Percentiles rank a stretch among this genome's conserved stretches.
Evolutionary conservation across 2,113 vertebrate genomes (phyloP).

Genomic region (Syngnathoides biaculeatus): DNA sequence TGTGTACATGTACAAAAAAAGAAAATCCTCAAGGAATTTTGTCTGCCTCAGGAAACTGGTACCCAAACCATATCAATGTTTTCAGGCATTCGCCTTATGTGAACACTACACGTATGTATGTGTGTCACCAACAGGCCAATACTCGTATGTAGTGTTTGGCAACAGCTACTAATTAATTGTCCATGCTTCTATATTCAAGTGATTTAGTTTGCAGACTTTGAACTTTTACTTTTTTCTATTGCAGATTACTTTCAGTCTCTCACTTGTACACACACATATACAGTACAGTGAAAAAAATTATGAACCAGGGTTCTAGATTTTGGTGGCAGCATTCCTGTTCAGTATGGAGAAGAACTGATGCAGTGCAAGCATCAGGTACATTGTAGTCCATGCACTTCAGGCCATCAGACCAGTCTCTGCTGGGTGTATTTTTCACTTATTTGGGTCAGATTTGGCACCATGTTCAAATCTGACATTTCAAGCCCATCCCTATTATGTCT

Average conservation of each 20-base stretch:
- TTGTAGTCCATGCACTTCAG: slow-evolving; percentile 16
- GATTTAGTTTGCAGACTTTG: slow-evolving; percentile 24
- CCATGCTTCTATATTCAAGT: slow-evolving; percentile 34
- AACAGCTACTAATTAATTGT: slow-evolving; percentile 69
- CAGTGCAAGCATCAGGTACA: slow-evolving; percentile 30
- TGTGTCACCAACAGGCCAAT: slow-evolving; percentile 8
- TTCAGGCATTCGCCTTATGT: slow-evolving; percentile 18
- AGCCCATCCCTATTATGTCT: slow-evolving; percentile 15
- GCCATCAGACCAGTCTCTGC: slow-evolving; percentile 14
- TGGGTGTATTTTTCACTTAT: slow-evolving; percentile 38
- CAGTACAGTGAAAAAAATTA: background rate
- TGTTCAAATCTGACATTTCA: slow-evolving; percentile 21
- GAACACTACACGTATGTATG: slow-evolving; percentile 46
- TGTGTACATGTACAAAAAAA: too few relatives aligned
- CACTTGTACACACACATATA: background rate
- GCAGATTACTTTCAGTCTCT: background rate
- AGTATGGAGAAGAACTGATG: slow-evolving; percentile 21
- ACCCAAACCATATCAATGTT: too few relatives aligned
- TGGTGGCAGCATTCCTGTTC: slow-evolving; percentile 10
- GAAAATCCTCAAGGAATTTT: too few relatives aligned
- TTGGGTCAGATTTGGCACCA: slow-evolving; percentile 16
- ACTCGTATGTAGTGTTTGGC: background rate
- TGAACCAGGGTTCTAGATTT: slow-evolving; percentile 16
- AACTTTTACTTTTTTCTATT: background rate
- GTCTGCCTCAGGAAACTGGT: too few relatives aligned